phyloP scores from a whole-genome alignment of 2,797 vertebrate species.

The Gymnoscopelus microlampas region DNA sequence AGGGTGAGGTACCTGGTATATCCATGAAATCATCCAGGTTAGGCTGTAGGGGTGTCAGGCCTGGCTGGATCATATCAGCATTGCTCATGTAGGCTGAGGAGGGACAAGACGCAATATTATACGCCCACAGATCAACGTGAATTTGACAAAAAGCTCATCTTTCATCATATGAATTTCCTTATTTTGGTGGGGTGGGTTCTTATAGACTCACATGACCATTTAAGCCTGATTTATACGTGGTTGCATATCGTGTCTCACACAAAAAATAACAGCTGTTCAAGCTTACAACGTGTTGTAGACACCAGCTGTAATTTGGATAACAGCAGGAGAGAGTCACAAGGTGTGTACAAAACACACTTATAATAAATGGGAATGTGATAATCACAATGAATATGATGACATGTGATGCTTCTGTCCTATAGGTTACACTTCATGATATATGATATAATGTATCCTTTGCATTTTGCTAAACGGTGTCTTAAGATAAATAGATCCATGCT shows the following conservation, averaged over 20 bases:
- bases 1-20: constrained; percentile 86
- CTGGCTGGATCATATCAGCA: constrained; percentile 97
- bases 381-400: no score
- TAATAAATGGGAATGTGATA: no score
- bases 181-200: constrained; percentile 38
- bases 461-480: no score
- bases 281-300: no score
- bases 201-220: constrained; percentile 30
- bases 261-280: background rate
- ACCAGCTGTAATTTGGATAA: no score
- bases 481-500: no score
- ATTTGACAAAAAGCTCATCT: background rate
- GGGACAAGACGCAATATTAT: background rate
- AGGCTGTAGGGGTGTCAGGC: constrained; percentile 92
- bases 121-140: background rate
- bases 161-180: constrained; percentile 48
- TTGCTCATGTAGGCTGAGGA: constrained; percentile 89
- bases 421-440: no score
- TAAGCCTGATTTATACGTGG: no score
- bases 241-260: background rate
- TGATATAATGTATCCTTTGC: no score
- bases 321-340: background rate
- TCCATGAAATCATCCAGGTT: constrained; percentile 97
- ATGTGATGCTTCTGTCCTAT: no score
- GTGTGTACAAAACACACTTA: no score